Conservation (phyloP, 2,888 invertebrate genomes). For the Idaea aversata region DNA sequence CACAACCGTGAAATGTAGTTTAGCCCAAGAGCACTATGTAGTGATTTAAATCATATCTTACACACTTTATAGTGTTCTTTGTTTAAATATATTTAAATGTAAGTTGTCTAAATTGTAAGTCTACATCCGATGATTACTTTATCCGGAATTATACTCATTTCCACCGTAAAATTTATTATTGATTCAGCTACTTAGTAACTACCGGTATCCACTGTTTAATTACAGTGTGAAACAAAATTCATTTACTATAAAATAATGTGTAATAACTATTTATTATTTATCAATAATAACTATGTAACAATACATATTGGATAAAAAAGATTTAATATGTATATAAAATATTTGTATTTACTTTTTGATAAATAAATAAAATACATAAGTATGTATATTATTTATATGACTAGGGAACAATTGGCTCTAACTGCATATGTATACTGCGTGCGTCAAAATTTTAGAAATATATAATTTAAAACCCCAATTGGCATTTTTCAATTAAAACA, state of each 20-base stretch:
- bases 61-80: not conserved
- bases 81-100: no score
- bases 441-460: conserved; percentile 17
- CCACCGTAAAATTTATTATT: no score
- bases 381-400: not conserved
- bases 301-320: no score
- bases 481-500: conserved; percentile 17
- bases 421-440: not conserved
- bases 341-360: not conserved
- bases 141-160: no score
- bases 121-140: no score
- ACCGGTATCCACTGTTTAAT: no score
- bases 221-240: no score
- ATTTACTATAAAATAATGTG: no score
- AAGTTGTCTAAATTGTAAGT: no score
- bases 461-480: conserved; percentile 19
- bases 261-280: no score
- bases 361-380: not conserved
- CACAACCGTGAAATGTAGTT: not conserved
- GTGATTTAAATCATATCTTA: not conserved
- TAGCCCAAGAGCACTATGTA: not conserved
- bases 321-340: not conserved
- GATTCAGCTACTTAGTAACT: no score
- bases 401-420: conserved; percentile 9
- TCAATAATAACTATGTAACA: no score